Conservation (phyloP, 2,797 vertebrate genomes). For the Gymnoscopelus microlampas region DNA sequence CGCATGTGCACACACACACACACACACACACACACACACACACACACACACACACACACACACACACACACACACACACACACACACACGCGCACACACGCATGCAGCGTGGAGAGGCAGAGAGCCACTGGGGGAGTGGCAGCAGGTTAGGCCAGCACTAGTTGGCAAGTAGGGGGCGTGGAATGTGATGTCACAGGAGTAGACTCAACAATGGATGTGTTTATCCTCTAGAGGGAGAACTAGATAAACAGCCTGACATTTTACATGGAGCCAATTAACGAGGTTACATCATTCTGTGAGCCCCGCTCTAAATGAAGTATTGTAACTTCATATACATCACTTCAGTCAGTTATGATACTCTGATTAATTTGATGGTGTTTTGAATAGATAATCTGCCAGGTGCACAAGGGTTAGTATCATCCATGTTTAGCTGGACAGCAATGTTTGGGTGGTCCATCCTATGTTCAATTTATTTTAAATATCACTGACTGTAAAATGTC, state of each 20-base stretch:
- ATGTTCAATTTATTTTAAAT: neutral
- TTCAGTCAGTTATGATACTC: constrained; percentile 18
- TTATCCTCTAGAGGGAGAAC: neutral
- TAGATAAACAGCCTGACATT: neutral
- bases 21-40: too few relatives aligned
- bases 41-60: too few relatives aligned
- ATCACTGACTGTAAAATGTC: neutral
- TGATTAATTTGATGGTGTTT: constrained; percentile 15
- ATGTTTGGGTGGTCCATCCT: neutral
- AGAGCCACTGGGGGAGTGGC: too few relatives aligned
- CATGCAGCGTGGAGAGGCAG: too few relatives aligned
- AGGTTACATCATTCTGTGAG: constrained; percentile 6
- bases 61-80: too few relatives aligned
- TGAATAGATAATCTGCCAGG: constrained; percentile 13
- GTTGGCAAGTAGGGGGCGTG: too few relatives aligned
- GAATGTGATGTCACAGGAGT: neutral
- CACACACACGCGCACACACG: too few relatives aligned
- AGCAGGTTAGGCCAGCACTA: too few relatives aligned
- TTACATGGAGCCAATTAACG: neutral
- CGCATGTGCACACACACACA: too few relatives aligned
- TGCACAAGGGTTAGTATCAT: neutral
- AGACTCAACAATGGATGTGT: neutral
- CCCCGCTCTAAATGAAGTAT: constrained; percentile 9
- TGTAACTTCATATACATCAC: constrained; percentile 27
- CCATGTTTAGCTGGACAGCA: neutral